Conservation (phyloP, 1,140 invertebrate species). For the Panagrolaimus sp. region DNA sequence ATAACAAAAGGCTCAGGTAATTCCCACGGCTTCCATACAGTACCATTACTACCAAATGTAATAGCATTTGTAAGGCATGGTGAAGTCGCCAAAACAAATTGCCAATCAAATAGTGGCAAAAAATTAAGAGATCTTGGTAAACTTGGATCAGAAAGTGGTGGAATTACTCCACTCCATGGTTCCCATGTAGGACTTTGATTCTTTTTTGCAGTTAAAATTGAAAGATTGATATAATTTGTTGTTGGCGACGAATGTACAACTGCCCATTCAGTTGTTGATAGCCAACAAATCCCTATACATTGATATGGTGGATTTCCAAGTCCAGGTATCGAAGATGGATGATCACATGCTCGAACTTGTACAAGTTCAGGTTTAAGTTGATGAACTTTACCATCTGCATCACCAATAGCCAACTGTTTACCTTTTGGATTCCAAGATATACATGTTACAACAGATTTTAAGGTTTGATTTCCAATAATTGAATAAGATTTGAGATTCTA, state of each 20-base stretch:
- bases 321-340: constrained; percentile 11
- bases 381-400: constrained; percentile 68
- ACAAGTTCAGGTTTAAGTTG: constrained; percentile 75
- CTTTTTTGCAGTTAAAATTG: constrained; percentile 43
- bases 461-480: constrained; percentile 22
- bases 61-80: constrained; percentile 21
- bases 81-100: constrained; percentile 26
- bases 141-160: constrained; percentile 21
- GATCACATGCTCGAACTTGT: constrained; percentile 26
- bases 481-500: constrained; percentile 57
- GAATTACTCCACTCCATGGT: neutral
- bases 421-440: constrained; percentile 82
- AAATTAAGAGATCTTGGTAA: constrained; percentile 22
- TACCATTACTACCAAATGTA: constrained; percentile 22
- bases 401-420: constrained; percentile 77
- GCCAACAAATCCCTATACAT: constrained; percentile 46
- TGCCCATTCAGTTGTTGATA: constrained; percentile 47
- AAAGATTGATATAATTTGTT: constrained; percentile 25
- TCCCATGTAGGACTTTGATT: constrained; percentile 29
- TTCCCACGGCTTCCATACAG: constrained; percentile 28
- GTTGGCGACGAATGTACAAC: constrained; percentile 30
- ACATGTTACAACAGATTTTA: constrained; percentile 26
- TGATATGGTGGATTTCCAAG: constrained; percentile 21
- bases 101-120: constrained; percentile 29
- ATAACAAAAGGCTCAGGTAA: constrained; percentile 23